Evolutionary conservation across 2,113 vertebrate species (phyloP), one percentile per base, ranked within the genome.

Genomic region (Ramphastos sulfuratus): DNA sequence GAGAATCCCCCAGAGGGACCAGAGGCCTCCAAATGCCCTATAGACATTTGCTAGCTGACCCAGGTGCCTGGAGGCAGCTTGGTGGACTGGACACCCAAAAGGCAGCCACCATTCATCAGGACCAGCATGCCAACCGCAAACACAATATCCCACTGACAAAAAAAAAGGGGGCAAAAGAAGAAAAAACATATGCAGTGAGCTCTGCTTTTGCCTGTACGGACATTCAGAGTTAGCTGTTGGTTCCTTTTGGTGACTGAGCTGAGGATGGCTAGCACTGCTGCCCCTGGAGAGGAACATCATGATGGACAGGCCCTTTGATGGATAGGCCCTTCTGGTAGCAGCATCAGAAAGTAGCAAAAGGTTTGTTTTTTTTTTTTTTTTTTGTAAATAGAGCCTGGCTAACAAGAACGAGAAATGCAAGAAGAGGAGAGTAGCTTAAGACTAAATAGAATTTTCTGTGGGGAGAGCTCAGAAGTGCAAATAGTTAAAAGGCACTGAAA

Each of bases 301-400:
- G 14, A 42, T 0, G 0, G 13, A 4, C 12, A 8, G 7, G 4
- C 8, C 9, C 46, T 91, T 88, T 1, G 14, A 42, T 0, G 0
- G 13, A 4, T 10, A 8, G 7, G 4, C 8, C 9, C 46, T 91
- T 88, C 89, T 75, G 73, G 72, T 25, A 90, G 50, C 4, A 7
- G n/a, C 63, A 85, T 13, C 50, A 82, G 93, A 89, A 54, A 46
- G 15, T 10, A 71, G 31, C 1, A 4, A 16, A 12, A 30, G 0
- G 19, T n/a, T n/a, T n/a, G 20, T 24, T 39, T 39, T 39, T 39
- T 39, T 39, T 39, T 39, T 39, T 39, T 11, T 39, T 39, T 19
- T 50, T n/a, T n/a, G n/a, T 50, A n/a, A 21, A 11, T 2, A n/a
- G 33, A 61, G 33, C 23, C 82, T 89, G 44, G 87, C 15, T 79